Evolutionary conservation across 2,888 invertebrate species (phyloP), one percentile per base, ranked within the genome.

Genomic region (Mythimna lalbum): DNA sequence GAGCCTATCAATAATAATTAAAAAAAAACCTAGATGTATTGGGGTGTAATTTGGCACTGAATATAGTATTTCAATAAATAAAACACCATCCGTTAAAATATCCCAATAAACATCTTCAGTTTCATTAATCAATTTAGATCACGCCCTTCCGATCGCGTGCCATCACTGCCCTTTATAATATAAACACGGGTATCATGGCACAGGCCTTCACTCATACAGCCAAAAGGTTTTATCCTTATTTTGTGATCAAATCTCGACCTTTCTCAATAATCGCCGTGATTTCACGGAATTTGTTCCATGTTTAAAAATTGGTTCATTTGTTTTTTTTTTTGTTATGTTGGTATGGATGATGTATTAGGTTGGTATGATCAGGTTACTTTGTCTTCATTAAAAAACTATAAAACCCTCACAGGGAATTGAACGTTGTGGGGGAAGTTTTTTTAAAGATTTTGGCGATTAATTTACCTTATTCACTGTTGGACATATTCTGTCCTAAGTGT

Each of bases 111-210:
- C 17, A 43, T 43, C 43, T 43, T 43, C 17, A 43, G 43, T 43
- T 84, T 84, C 80, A 83, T 80, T 89, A 88, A 89, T 88, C 86
- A 86, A 89, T 89, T 88, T 85, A 82, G 83, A 83, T 84, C 89
- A 89, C 90, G 91, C 89, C 88, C 86, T 83, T 92, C 90, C 69
- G 89, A 89, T 83, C 87, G 56, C 83, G 83, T 87, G 84, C 87
- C 88, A 88, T 92, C 91, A 87, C 74, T 76, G 79, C 69, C 73
- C 87, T 87, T 89, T 86, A 87, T 87, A 27, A 27, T 85, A 80
- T 85, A 83, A 86, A 88, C 85, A 88, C 73, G 74, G 68, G 78
- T 87, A 86, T 87, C 86, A 82, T 82, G 76, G 73, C 76, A 80
- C 55, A 67, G 74, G 60, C 74, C 65, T 68, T 71, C 65, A 63